Evolutionary conservation across 2,797 vertebrate genomes (phyloP), one percentile per base, ranked within the genome.

Genomic region (Epinephelus coioides): DNA sequence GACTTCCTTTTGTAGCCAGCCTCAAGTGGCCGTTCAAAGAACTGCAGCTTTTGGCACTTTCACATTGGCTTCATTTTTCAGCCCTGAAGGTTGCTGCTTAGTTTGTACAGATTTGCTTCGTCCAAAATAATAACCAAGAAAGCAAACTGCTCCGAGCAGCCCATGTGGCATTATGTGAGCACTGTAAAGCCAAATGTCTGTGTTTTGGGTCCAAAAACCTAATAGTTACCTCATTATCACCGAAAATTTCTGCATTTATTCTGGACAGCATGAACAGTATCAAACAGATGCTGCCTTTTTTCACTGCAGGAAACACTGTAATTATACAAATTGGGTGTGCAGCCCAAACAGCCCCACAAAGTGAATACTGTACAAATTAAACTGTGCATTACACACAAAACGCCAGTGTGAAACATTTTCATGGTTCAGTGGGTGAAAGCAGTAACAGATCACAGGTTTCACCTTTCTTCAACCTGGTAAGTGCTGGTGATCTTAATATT

Each of bases 231-330:
- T 73, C 56, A 81, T 83, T 77, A 73, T 75, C 57, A 61, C 69
- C 40, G 49, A 38, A 17, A 46, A 21, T 78, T 27, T 78, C 27
- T 27, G 57, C 44, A 56, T 83, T 63, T 62, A 63, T 51, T 56
- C 27, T 64, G 2, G 44, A 65, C 43, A 30, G 47, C 43, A 59
- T 46, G 2, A 49, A 25, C 27, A 51, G 17, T 12, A 69, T 75
- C 19, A 54, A 78, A 83, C 69, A 81, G 63, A 72, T 54, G 54
- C 63, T 69, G 34, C 56, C 50, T 72, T 77, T 55, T 46, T 81
- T 43, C 2, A 12, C 47, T 38, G 13, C 44, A 15, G 1, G 17
- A 73, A 76, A 80, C 34, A 40, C 3, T 60, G 46, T 25, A 44
- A 70, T 79, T 64, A 53, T 0, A 51, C 15, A 63, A 71, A 75